Percentiles rank a stretch among this genome's conserved stretches.
Evolutionary conservation across 2,888 invertebrate genomes (phyloP).

Genomic region (Lasioglossum zephyrum): DNA sequence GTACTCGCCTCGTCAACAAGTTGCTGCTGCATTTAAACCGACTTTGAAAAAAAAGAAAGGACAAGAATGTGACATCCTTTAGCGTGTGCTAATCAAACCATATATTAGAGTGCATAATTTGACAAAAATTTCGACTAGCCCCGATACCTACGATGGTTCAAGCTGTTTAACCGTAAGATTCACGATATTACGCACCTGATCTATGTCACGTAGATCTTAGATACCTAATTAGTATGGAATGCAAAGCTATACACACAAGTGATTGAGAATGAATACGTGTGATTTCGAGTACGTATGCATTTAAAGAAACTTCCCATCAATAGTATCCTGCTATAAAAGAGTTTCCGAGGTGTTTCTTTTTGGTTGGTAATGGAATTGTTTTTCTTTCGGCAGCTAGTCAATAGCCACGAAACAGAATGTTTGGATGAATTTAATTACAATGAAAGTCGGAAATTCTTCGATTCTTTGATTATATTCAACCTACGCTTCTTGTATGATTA

Average conservation of each 20-base stretch:
- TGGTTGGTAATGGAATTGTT: slow-evolving; percentile 45
- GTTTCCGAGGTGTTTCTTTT: slow-evolving; percentile 45
- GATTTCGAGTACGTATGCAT: slow-evolving; percentile 56
- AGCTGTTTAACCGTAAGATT: slow-evolving; percentile 51
- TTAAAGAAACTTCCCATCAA: slow-evolving; percentile 43
- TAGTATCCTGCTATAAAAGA: slow-evolving; percentile 45
- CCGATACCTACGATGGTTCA: slow-evolving; percentile 41
- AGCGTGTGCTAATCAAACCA: slow-evolving; percentile 45
- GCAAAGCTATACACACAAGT: slow-evolving; percentile 48
- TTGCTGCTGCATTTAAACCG: slow-evolving; percentile 65
- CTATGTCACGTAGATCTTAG: slow-evolving; percentile 70
- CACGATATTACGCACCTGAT: slow-evolving; percentile 54
- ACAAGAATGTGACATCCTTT: slow-evolving; percentile 38
- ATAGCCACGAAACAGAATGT: slow-evolving; percentile 44
- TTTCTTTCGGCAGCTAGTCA: slow-evolving; percentile 75
- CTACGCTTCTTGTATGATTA: background rate
- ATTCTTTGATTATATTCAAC: background rate
- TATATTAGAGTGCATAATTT: slow-evolving; percentile 57
- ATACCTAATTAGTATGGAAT: slow-evolving; percentile 61
- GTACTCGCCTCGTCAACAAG: slow-evolving; percentile 45
- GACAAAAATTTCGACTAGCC: slow-evolving; percentile 39
- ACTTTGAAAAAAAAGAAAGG: slow-evolving; percentile 2
- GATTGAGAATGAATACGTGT: slow-evolving; percentile 49
- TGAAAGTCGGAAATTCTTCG: background rate
- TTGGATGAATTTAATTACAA: background rate